Evolutionary conservation across 2,888 invertebrate genomes (phyloP), one percentile per base, ranked within the genome.

Genomic region (Abrostola triplasia): DNA sequence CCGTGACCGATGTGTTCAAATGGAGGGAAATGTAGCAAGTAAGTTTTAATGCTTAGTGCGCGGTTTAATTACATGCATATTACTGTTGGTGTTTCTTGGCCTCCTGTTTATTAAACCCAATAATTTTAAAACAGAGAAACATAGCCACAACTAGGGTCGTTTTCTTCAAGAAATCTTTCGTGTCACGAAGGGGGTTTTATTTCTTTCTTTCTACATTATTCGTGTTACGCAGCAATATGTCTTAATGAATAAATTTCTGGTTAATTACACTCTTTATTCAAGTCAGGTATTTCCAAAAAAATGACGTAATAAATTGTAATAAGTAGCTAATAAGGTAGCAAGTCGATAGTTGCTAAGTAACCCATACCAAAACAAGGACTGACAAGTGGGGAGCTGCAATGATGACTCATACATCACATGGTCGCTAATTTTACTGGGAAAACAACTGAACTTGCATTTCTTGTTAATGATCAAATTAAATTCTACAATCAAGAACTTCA

Each of bases 321-420:
- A 54, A 50, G 35, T 36, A 0, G 35, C 12, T 63, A 59, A 59
- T 73, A 67, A 72, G 59, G 63, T 36, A 53, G 9, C 41, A 55
- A 58, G 77, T 74, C 71, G 76, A 81, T 81, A 52, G 83, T 84
- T 78, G 83, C 82, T 58, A 68, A 61, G 84, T 54, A 70, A 84
- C 81, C 37, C 10, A 42, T 12, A 47, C 47, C 59, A 69, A 59
- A 73, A 73, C 73, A 73, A 12, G 11, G 13, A 35, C 36, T 38
- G 12, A 36, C 54, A 36, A 61, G n/a, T 36, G n/a, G 55, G 57
- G 61, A 67, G 36, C 59, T 24, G 47, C 54, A 55, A 60, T 0
- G 60, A 58, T 59, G 40, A 38, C 36, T 54, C 58, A 56, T 56
- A 52, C 24, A 9, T 12, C 8, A 47, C 24, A n/a, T 38, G 38